Conservation (phyloP, 2,888 invertebrate species). For the Augiades crinisus region DNA sequence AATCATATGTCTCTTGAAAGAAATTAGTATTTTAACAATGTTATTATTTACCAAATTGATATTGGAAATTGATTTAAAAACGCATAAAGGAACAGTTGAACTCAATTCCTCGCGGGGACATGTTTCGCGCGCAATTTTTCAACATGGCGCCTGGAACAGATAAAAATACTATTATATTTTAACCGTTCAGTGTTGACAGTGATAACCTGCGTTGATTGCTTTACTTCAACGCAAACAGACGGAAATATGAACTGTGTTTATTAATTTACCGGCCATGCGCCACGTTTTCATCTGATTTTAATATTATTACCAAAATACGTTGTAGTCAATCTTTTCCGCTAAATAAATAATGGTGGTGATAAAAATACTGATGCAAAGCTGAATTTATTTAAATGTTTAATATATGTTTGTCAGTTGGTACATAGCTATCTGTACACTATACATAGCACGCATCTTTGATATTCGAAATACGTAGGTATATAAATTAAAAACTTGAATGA, state of each 20-base stretch:
- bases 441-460: no score
- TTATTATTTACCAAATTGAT: neutral
- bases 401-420: no score
- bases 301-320: no score
- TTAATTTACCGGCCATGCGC: neutral
- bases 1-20: no score
- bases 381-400: no score
- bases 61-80: constrained; percentile 10
- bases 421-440: no score
- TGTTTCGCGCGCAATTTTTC: constrained; percentile 17
- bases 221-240: constrained; percentile 7
- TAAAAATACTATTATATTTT: constrained; percentile 18
- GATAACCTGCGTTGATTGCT: constrained; percentile 11
- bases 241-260: constrained; percentile 9
- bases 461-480: no score
- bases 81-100: constrained; percentile 13
- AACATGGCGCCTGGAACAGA: constrained; percentile 6
- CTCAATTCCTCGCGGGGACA: constrained; percentile 1
- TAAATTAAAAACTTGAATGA: no score
- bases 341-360: no score
- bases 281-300: neutral
- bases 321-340: no score
- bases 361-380: no score
- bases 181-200: constrained; percentile 7
- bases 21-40: no score